Base-by-base conservation (phyloP, 2,113 vertebrate species). In the Sinocyclocheilus anophthalmus region DNA sequence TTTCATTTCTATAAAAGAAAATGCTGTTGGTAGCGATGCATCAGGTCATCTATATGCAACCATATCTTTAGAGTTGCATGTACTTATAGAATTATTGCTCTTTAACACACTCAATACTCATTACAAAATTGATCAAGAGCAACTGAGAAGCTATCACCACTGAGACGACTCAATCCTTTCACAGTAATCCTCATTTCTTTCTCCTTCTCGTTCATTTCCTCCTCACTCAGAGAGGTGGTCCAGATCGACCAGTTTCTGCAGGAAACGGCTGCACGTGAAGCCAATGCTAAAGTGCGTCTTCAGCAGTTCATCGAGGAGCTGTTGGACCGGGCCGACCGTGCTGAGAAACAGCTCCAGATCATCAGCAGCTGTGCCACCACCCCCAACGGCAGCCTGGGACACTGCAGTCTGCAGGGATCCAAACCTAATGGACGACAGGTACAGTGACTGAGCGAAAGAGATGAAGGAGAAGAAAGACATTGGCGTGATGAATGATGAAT, bases 261-360 rank as follows among this genome's bases (percentile, higher is more conserved):
- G 95, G 98, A 99, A 92, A 99, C 98, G 0, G 98, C 98, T 0
- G 97, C 96, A 0, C 96, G 97, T 0, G 98, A 99, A 91, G 98
- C 97, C 91, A 98, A 97, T 0, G 97, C 97, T 91, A 99, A 99
- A 88, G 95, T 98, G 67, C 96, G 97, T 0, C 95, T 99, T 89
- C 98, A 99, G 94, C 97, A 97, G 90, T 99, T 99, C 93, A 99
- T 99, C 0, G 98, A 99, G 95, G 98, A 99, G 94, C 96, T 99
- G 85, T 94, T 99, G 91, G 98, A 99, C 92, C 95, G 98, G 0
- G 98, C 97, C 0, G 98, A 99, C 93, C 96, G 98, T 0, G 98
- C 98, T 0, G 98, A 99, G 87, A 97, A 98, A 85, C 98, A 99
- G 94, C 96, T 99, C 12, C 98, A 98, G 94, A 97, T 98, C 93